phyloP scores from a whole-genome alignment of 2,797 vertebrate genomes.

The Rhinatrema bivittatum region DNA sequence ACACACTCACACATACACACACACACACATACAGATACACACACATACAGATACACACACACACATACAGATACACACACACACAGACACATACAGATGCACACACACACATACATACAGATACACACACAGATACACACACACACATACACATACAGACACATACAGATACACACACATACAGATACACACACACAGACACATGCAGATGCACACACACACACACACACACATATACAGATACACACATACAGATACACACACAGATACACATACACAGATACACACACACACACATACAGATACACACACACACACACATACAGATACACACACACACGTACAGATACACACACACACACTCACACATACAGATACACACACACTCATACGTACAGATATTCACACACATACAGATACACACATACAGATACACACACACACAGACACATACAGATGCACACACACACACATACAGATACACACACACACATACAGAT shows the following conservation, averaged over 20 bases:
- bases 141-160: background rate
- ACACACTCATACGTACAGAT: background rate
- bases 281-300: no score
- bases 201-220: no score
- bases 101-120: background rate
- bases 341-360: no score
- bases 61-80: background rate
- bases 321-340: background rate
- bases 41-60: background rate
- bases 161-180: background rate
- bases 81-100: background rate
- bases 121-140: background rate
- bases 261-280: background rate
- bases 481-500: no score
- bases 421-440: background rate
- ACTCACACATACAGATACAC: no score
- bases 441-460: no score
- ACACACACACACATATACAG: no score
- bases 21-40: background rate
- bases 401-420: background rate
- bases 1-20: background rate
- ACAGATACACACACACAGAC: background rate
- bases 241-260: no score
- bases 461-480: no score
- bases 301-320: background rate